These are phyloP conservation scores for Ochropleura plecta DNA, from an alignment of 2,888 invertebrate species.

Conservation along the genomic window DNA sequence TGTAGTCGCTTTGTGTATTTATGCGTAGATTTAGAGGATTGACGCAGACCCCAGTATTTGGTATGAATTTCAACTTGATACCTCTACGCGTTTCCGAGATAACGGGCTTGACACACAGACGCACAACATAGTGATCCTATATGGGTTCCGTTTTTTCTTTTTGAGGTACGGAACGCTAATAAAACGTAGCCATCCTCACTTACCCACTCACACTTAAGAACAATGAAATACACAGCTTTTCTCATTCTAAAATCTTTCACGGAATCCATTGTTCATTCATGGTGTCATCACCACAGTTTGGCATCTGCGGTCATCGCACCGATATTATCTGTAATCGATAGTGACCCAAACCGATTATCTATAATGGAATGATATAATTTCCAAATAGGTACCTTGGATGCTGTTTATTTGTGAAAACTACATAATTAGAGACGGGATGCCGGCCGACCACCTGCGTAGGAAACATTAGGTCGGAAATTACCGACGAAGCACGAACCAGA, in stretches of 20 bases:
- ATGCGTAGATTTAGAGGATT: too few species aligned
- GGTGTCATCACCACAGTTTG: conserved; percentile 39
- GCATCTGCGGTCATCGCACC: conserved; percentile 49
- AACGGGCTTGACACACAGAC: too few species aligned
- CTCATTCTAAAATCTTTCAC: conserved; percentile 29
- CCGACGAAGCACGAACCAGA: conserved; percentile 60
- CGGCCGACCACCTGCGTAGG: conserved; percentile 72
- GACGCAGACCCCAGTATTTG: too few species aligned
- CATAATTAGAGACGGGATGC: conserved; percentile 67
- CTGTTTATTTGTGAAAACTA: conserved; percentile 72
- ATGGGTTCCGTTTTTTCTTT: too few species aligned
- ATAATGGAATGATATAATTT: conserved; percentile 65
- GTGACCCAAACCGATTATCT: conserved; percentile 61
- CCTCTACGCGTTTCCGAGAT: too few species aligned
- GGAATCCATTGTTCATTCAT: conserved; percentile 56
- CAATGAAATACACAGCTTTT: conserved; percentile 42
- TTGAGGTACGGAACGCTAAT: too few species aligned
- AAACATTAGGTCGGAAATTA: conserved; percentile 69
- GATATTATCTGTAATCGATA: conserved; percentile 63
- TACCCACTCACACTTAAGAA: conserved; percentile 31
- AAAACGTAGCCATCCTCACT: background rate
- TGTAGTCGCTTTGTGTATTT: too few species aligned
- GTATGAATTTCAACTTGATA: too few species aligned
- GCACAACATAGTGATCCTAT: too few species aligned
- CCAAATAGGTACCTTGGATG: conserved; percentile 54